Percentiles rank a stretch among this genome's conserved stretches.
phyloP scores from a whole-genome alignment of 2,888 invertebrate species.

The Halocaridina rubra region DNA sequence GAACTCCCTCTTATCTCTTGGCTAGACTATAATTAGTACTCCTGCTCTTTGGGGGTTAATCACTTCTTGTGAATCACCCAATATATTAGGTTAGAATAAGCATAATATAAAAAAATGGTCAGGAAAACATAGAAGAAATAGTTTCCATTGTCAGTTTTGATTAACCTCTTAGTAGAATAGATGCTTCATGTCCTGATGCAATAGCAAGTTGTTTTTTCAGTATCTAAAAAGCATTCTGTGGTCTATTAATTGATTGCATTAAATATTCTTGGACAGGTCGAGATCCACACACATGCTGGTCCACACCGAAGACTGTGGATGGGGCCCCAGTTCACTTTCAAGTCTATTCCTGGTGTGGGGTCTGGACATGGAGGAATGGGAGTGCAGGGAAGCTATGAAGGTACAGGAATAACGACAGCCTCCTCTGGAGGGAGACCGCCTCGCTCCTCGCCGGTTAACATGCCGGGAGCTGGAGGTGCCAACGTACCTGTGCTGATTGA shows the following conservation, averaged over 20 bases:
- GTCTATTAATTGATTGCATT: neutral
- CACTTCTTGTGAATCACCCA: too few relatives aligned
- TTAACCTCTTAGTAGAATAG: too few relatives aligned
- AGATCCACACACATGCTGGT: slow-evolving; percentile 96
- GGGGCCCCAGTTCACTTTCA: slow-evolving; percentile 99
- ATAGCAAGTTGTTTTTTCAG: too few relatives aligned
- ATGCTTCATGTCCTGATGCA: too few relatives aligned
- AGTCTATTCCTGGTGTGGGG: slow-evolving; percentile 77
- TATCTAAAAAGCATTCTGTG: too few relatives aligned
- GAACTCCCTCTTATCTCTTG: too few relatives aligned
- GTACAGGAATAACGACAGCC: slow-evolving; percentile 9
- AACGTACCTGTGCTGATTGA: slow-evolving; percentile 53
- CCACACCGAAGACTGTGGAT: slow-evolving; percentile 96
- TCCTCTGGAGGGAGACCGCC: slow-evolving; percentile 30
- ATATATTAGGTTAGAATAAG: too few relatives aligned
- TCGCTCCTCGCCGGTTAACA: slow-evolving; percentile 60
- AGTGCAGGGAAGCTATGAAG: slow-evolving; percentile 21
- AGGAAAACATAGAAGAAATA: too few relatives aligned
- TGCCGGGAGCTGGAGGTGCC: slow-evolving; percentile 47
- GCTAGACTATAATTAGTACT: too few relatives aligned
- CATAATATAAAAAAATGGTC: too few relatives aligned
- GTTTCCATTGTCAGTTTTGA: too few relatives aligned
- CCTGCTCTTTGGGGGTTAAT: too few relatives aligned
- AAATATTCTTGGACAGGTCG: slow-evolving; percentile 82
- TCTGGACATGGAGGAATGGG: slow-evolving; percentile 1